Evolutionary conservation across 1,140 invertebrate species (phyloP).

Genomic region (Microvelia longipes): DNA sequence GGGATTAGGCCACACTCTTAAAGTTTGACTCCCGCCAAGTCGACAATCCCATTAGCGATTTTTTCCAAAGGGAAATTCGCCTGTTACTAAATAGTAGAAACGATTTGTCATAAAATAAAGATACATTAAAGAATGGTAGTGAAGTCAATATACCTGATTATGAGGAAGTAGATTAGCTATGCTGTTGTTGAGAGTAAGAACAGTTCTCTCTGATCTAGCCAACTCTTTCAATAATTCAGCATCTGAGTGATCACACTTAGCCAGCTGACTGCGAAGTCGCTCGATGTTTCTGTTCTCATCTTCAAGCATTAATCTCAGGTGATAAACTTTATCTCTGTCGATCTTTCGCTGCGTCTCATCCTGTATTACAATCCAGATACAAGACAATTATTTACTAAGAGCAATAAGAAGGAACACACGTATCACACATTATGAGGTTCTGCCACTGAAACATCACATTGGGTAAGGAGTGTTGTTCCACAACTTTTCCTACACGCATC

Average conservation of each 20-base stretch:
- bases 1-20: no score
- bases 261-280: conserved; percentile 43
- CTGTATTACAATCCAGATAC: conserved; percentile 35
- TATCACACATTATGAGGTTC: no score
- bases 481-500: no score
- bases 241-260: conserved; percentile 35
- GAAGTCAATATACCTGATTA: background rate
- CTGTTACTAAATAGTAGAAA: no score
- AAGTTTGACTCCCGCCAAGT: no score
- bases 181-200: conserved; percentile 34
- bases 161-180: conserved; percentile 15
- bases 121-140: no score
- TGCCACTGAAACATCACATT: no score
- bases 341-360: conserved; percentile 59
- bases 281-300: conserved; percentile 61
- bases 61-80: no score
- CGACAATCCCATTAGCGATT: no score
- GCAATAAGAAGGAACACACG: no score
- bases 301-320: conserved; percentile 63
- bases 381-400: background rate
- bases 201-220: conserved; percentile 40
- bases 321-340: conserved; percentile 54
- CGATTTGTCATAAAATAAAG: no score
- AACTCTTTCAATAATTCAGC: conserved; percentile 35
- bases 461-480: no score